Evolutionary conservation across 2,888 invertebrate species (phyloP), one percentile per base, ranked within the genome.

Genomic region (Eupeodes luniger): DNA sequence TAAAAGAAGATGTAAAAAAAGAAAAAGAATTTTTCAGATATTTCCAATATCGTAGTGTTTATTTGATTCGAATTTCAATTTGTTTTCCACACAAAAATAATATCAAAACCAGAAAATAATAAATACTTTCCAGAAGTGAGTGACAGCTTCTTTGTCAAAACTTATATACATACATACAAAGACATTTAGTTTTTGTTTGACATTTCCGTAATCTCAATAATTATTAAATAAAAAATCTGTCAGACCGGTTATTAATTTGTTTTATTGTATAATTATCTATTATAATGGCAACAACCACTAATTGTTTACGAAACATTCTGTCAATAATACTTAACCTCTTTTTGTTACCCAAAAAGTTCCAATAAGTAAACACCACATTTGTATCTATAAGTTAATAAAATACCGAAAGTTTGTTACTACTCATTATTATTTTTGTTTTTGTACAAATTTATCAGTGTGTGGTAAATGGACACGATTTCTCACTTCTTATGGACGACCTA

Each of bases 391-490:
- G 64, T 64, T 64, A 47, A 64, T 64, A 44, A 19, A 64, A 51
- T 53, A 67, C 11, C 10, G 34, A 69, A 51, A 69, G n/a, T 69
- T 69, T 11, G 36, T 69, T 69, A 36, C 14, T 49, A 40, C 16
- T 27, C 44, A 12, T 55, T 55, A 12, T 55, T 49, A 6, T 70
- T 72, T 55, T 72, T 57, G 16, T 62, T 53, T 44, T 51, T 53
- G 51, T 27, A 40, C 44, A 70, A 57, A n/a, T 70, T 57, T 70
- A 55, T 70, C 12, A 11, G 47, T 5, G 4, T 57, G 27, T 19
- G 44, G 57, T 59, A 6, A 59, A 72, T 47, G 44, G 27, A 72
- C 72, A 72, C 57, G 14, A 59, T 72, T 72, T 47, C 19, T 12
- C 47, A 72, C 57, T 72, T 72, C 59, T 57, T 59, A 57, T 34